Base-by-base conservation (phyloP, 2,888 invertebrate species). In the Hirtodrosophila trivittata region DNA sequence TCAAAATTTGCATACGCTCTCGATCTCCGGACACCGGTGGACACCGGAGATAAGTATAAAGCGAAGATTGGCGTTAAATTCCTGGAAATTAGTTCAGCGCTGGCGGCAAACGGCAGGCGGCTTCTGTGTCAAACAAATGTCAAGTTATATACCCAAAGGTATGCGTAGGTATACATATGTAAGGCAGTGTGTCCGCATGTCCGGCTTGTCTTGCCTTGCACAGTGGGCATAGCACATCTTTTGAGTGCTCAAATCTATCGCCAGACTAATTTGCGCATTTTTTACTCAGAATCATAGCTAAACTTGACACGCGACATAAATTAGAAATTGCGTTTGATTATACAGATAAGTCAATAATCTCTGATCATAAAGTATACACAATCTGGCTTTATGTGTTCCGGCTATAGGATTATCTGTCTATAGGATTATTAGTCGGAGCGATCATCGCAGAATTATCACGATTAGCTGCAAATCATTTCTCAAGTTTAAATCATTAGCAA, bases 71-170 rank as follows among this genome's bases (percentile, higher is more conserved):
- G 69, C 77, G 87, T 64, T 77, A 87, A 87, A 87, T 83, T 83
- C 83, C 72, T 41, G 86, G 83, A 83, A 83, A 76, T 76, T 69
- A 67, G 64, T 56, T 54, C 49, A 38, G 37, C 43, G 69, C 70
- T 62, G 25, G 56, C 54, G 71, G 84, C 81, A 33, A 46, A 56
- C 60, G 77, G 77, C 67, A 21, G 5, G 65, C 58, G 77, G 77
- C 67, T 68, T 50, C 71, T 84, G 85, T 87, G 77, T 84, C 87
- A 83, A 86, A 64, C 69, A 71, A 77, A 81, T 86, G 85, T 76
- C 84, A 70, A 68, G 63, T 35, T 52, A 28, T 43, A 32, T 12
- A 3, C 13, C 10, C 1, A 33, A 5, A 45, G 33, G 16, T 54
- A 4, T 26, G 57, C 32, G 26, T 55, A 13, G 21, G 35, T 26